Evolutionary conservation across 1,140 invertebrate genomes (phyloP), one percentile per base, ranked within the genome.

Genomic region (Hylyphantes graminicola): DNA sequence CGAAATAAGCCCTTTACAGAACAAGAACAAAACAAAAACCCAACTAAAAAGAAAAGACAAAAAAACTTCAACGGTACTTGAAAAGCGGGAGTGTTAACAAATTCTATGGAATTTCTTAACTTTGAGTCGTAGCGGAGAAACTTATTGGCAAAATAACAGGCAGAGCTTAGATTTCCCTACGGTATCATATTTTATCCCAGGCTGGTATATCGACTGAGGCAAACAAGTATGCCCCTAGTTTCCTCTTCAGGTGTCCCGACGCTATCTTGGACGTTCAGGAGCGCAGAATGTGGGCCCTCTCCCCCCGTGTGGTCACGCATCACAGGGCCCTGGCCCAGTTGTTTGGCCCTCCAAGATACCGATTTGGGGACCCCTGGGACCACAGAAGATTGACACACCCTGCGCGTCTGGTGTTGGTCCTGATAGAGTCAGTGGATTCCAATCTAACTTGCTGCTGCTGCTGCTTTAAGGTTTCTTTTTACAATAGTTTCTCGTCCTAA

Each of bases 261-360:
- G 70, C 79, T 81, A 81, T 81, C 79, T 81, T 73, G 68, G 67
- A 21, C 53, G 55, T 73, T 81, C 79, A 81, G 79, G 68, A 81
- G 68, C 57, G 79, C 35, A 35, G 53, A 81, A 63, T 81, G 72
- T 73, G 77, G 77, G 21, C 77, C 55, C 65, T 35, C 54, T 70
- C 77, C 77, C 77, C 55, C 77, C 77, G 17, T 72, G 68, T 81
- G 79, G 79, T 81, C 79, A 81, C 79, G 79, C 79, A 73, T 81
- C 79, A 73, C 67, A 68, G 72, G 80, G 80, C 80, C 80, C 80
- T 54, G 53, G 79, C 79, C 35, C 79, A 81, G 79, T 73, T 73
- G 79, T 81, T 81, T 81, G 80, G 80, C 80, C 80, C 70, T 35
- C 65, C 72, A 81, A 81, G 79, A 81, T 81, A 81, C 79, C 80